These are phyloP conservation scores for Chauna torquata DNA, from an alignment of 2,113 vertebrate genomes.

Conservation along the genomic window DNA sequence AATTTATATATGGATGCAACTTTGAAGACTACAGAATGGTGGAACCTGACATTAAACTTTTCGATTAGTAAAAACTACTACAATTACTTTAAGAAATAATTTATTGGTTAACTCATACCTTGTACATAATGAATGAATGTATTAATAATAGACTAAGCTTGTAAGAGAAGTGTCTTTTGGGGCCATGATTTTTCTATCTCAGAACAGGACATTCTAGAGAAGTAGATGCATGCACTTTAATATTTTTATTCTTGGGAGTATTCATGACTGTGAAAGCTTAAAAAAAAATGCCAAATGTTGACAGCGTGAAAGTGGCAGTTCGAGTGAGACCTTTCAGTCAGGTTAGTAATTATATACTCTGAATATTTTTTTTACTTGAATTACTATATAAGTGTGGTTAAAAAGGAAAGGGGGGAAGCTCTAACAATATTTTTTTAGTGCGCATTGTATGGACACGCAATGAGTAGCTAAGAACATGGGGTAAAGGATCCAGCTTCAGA, in stretches of 20 bases:
- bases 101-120: conserved; percentile 56
- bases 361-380: background rate
- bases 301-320: conserved; percentile 83
- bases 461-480: background rate
- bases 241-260: conserved; percentile 20
- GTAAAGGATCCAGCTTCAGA: background rate
- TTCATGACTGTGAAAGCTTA: background rate
- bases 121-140: conserved; percentile 31
- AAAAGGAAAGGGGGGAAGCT: background rate
- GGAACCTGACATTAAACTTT: conserved; percentile 54
- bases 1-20: conserved; percentile 41
- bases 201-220: background rate
- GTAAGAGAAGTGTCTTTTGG: background rate
- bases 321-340: conserved; percentile 84
- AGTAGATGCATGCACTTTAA: background rate
- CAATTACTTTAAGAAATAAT: conserved; percentile 55
- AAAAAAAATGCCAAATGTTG: conserved; percentile 67
- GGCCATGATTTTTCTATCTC: background rate
- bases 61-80: conserved; percentile 21
- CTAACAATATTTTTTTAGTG: background rate
- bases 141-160: conserved; percentile 43
- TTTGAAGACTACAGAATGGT: conserved; percentile 24
- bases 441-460: background rate
- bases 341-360: conserved; percentile 72
- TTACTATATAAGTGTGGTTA: background rate